These are phyloP conservation scores for Ardeotis arabs DNA, from an alignment of 2,113 vertebrate species.

Conservation along the genomic window DNA sequence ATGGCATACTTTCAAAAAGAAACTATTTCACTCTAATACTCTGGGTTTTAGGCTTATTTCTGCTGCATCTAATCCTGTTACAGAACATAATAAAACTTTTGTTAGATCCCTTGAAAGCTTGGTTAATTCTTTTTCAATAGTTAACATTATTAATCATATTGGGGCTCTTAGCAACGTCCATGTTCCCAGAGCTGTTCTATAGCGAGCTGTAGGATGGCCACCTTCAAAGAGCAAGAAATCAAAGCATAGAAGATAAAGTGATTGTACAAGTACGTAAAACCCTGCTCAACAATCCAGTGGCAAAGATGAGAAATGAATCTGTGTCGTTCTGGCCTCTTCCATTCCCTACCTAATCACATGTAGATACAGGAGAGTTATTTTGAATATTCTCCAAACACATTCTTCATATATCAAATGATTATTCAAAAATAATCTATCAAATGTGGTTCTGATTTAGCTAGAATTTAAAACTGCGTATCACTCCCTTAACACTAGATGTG, in stretches of 20 bases:
- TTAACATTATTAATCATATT: not conserved
- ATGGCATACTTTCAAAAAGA: not conserved
- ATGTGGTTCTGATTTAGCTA: not conserved
- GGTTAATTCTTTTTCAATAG: not conserved
- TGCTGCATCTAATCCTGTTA: not conserved
- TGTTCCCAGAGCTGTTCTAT: not conserved
- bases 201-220: not conserved
- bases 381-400: not conserved
- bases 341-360: accelerated
- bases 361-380: not conserved
- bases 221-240: not conserved
- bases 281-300: not conserved
- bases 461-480: not conserved
- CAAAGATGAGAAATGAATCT: not conserved
- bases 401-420: not conserved
- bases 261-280: not conserved
- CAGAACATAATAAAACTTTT: not conserved
- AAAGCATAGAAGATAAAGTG: not conserved
- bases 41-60: not conserved
- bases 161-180: not conserved
- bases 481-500: not conserved
- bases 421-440: not conserved
- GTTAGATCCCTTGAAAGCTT: not conserved
- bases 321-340: not conserved
- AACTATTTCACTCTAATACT: not conserved